These are phyloP conservation scores for Boulengeromyrus knoepffleri DNA, from an alignment of 2,113 vertebrate species.

Conservation along the genomic window DNA sequence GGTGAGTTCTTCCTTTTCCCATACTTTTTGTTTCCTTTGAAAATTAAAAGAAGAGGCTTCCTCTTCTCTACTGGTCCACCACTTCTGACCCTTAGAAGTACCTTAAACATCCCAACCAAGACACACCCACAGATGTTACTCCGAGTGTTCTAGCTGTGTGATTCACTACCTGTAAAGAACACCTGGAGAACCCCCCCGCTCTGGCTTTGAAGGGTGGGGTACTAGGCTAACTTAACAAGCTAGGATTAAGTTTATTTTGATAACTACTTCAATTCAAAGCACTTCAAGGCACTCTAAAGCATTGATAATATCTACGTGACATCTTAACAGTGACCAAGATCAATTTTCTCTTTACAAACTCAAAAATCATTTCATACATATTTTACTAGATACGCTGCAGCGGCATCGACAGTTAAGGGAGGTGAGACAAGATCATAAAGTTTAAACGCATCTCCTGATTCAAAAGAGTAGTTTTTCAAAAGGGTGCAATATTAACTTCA, in stretches of 20 bases:
- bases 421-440: conserved; percentile 8
- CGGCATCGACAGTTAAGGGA: neutral
- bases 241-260: neutral
- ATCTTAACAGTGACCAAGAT: neutral
- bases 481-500: neutral
- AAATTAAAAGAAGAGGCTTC: neutral
- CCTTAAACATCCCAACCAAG: neutral
- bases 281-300: neutral
- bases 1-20: neutral
- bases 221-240: neutral
- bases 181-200: neutral
- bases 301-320: neutral
- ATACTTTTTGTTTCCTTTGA: neutral
- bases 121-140: neutral
- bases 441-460: neutral
- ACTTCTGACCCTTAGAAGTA: neutral
- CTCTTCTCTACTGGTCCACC: neutral
- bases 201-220: neutral
- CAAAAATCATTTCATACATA: neutral
- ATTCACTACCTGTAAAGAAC: neutral
- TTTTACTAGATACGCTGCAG: neutral
- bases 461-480: neutral
- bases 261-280: neutral
- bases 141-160: neutral
- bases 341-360: neutral